These are phyloP conservation scores for Periparus ater DNA, from an alignment of 2,797 vertebrate species.

Conservation along the genomic window DNA sequence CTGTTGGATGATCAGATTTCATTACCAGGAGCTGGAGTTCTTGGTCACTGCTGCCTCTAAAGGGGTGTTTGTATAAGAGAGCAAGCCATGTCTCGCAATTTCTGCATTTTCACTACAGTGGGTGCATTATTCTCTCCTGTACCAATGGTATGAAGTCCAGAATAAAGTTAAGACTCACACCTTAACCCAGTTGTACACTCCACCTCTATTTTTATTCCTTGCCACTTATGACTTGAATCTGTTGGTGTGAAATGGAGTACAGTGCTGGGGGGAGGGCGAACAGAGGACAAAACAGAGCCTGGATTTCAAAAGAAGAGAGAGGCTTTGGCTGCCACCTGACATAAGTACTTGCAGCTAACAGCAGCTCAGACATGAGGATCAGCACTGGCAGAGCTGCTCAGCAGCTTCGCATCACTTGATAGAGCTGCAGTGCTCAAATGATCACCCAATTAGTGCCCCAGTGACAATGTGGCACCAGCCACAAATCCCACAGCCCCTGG, in stretches of 20 bases:
- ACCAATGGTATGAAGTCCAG: background rate
- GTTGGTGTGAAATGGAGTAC: background rate
- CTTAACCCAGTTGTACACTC: background rate
- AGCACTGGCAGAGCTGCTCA: background rate
- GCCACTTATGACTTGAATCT: background rate
- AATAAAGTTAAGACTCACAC: background rate
- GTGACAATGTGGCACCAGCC: slow-evolving; percentile 19
- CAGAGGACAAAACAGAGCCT: background rate
- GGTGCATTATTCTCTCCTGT: background rate
- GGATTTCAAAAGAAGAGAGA: slow-evolving; percentile 10
- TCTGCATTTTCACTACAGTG: background rate
- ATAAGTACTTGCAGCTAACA: slow-evolving; percentile 14
- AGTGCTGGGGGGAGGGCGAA: background rate
- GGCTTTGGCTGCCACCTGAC: slow-evolving; percentile 19
- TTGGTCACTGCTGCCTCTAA: background rate
- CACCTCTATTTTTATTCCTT: background rate
- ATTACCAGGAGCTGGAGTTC: background rate
- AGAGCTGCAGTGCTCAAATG: background rate
- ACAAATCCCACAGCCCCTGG: background rate
- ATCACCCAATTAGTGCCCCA: slow-evolving; percentile 3
- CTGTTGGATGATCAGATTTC: background rate
- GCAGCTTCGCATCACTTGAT: background rate
- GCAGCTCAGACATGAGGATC: background rate
- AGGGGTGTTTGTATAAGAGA: background rate
- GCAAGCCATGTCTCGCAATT: background rate